These are phyloP conservation scores for Synergus itoensis DNA, from an alignment of 2,888 invertebrate genomes.

Conservation along the genomic window DNA sequence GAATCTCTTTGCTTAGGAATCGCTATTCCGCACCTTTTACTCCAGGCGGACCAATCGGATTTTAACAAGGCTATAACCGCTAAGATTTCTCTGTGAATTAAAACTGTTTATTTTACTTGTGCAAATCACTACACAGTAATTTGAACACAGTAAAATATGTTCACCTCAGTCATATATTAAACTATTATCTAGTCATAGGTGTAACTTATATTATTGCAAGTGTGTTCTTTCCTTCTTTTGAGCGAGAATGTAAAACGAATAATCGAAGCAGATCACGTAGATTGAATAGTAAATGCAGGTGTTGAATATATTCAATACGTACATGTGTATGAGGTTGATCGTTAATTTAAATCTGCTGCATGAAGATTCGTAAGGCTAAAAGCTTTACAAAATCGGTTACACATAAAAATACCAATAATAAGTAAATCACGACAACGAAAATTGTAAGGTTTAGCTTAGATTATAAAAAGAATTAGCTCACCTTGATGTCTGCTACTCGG, in stretches of 20 bases:
- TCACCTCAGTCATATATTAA: background rate
- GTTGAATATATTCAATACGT: background rate
- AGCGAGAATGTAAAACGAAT: background rate
- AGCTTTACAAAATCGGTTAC: too few relatives aligned
- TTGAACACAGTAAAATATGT: background rate
- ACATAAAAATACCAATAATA: background rate
- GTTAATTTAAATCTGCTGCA: background rate
- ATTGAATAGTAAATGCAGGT: background rate
- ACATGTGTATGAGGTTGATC: background rate
- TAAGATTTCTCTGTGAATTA: slow-evolving; percentile 11
- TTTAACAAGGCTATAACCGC: slow-evolving; percentile 2
- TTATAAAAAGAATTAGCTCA: slow-evolving; percentile 2
- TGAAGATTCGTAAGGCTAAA: too few relatives aligned
- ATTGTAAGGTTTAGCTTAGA: background rate
- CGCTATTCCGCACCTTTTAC: slow-evolving; percentile 6
- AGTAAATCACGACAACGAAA: background rate
- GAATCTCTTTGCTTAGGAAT: background rate
- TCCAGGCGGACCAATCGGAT: slow-evolving; percentile 1
- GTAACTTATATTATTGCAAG: background rate
- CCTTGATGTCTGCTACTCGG: background rate
- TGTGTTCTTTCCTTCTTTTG: background rate
- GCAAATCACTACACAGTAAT: background rate
- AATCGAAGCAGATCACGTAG: slow-evolving; percentile 1
- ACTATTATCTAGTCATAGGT: slow-evolving; percentile 11
- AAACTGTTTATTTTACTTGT: background rate